These are phyloP conservation scores for Drosophila ambigua DNA, from an alignment of 1,140 invertebrate genomes.

Conservation along the genomic window DNA sequence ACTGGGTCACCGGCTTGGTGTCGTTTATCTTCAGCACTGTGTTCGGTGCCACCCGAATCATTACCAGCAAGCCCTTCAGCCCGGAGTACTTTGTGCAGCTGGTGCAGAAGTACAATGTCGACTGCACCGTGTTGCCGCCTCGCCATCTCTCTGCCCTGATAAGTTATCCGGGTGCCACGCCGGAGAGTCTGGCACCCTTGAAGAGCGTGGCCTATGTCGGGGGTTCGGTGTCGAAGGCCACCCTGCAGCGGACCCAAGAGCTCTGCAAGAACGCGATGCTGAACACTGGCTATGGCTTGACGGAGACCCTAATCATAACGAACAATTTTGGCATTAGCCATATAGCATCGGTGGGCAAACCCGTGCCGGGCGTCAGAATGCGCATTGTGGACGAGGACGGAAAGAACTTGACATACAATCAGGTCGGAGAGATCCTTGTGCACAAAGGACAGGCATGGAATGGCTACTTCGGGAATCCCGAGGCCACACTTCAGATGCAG, in stretches of 20 bases:
- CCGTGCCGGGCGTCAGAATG: constrained; percentile 34
- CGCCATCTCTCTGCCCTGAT: constrained; percentile 38
- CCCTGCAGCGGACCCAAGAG: constrained; percentile 39
- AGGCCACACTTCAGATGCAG: constrained; percentile 86
- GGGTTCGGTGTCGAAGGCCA: constrained; percentile 24
- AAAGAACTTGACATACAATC: constrained; percentile 56
- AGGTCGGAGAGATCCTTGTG: constrained; percentile 82
- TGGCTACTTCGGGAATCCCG: constrained; percentile 84
- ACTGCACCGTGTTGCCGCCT: constrained; percentile 37
- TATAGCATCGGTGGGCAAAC: constrained; percentile 41
- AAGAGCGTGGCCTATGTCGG: constrained; percentile 42
- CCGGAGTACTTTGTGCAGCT: constrained; percentile 51
- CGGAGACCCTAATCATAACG: constrained; percentile 47
- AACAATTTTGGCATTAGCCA: constrained; percentile 34
- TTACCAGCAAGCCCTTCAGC: constrained; percentile 45
- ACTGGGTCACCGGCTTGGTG: constrained; percentile 67
- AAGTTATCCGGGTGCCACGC: constrained; percentile 31
- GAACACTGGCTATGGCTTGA: constrained; percentile 49
- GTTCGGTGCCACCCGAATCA: constrained; percentile 55
- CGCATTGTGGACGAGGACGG: constrained; percentile 67
- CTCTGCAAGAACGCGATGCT: constrained; percentile 46
- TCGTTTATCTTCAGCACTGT: constrained; percentile 43
- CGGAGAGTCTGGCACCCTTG: constrained; percentile 37
- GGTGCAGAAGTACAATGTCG: constrained; percentile 63
- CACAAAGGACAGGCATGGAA: constrained; percentile 68